Base-by-base conservation (phyloP, 2,888 invertebrate genomes). In the Proisotoma minuta region DNA sequence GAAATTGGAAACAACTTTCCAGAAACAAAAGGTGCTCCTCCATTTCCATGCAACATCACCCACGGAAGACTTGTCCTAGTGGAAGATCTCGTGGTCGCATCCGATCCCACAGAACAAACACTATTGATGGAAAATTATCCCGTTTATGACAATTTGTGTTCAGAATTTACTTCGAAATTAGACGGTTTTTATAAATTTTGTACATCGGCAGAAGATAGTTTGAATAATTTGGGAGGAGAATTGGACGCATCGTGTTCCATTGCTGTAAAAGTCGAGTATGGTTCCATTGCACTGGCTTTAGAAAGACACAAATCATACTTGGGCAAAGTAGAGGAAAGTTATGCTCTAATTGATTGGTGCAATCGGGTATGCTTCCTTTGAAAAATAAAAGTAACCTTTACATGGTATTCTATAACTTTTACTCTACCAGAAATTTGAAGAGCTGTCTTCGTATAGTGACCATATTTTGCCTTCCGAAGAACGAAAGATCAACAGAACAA, bases 1-100 rank as follows among this genome's bases (percentile, higher is more conserved):
- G 59, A 61, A 47, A 40, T 68, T 20, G 68, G 65, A 26, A 62
- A 61, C 57, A 43, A 62, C 47, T 65, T 61, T 60, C 63, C 63
- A 52, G 63, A 65, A 54, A 68, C 59, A 15, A 59, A 58, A 43
- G 68, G 68, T 39, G 58, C 53, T 49, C 50, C 57, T 28, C 63
- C 63, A 50, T 65, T 68, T 57, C 12, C 63, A 3, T 61, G 63
- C 51, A 57, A 59, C 24, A 34, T 47, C 23, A 48, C 59, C 24
- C 68, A 68, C 29, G 63, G 59, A 23, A 28, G 63, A 58, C 60
- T 68, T 26, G 63, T 68, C 23, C 50, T 49, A 40, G 50, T 57
- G 22, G 60, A 63, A 48, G 65, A 68, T 57, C 39, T 65, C 47
- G 56, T 60, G 43, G 23, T 52, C 28, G 54, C 34, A 4, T 10